Evolutionary conservation across 2,797 vertebrate genomes (phyloP), one percentile per base, ranked within the genome.

Genomic region (Philypnodon macrostomus): DNA sequence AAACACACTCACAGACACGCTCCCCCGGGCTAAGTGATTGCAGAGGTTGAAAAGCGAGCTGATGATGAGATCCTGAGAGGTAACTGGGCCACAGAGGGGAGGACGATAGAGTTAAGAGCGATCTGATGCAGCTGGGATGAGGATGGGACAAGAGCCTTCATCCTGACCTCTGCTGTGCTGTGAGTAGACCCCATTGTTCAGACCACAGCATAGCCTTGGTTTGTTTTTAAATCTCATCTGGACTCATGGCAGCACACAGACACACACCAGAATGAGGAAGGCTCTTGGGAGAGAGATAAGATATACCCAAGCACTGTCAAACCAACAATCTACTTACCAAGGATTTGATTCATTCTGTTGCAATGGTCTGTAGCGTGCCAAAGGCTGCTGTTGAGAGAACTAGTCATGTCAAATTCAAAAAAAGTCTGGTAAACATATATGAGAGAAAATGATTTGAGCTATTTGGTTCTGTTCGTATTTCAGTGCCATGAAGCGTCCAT

Each of bases 401-500:
- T 5, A 2, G 2, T 21, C 5, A n/a, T 3, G 36, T 8, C 11
- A 38, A 21, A 21, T 11, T 19, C 2, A 30, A 12, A n/a, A 11
- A 11, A 3, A 39, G 36, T 7, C 11, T 21, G n/a, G 15, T 6
- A 33, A 14, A 34, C 21, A 15, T 8, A 36, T 36, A n/a, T n/a
- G n/a, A n/a, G n/a, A n/a, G n/a, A n/a, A n/a, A n/a, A n/a, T n/a
- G n/a, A n/a, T n/a, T n/a, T n/a, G n/a, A n/a, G n/a, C 12, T 29
- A 10, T 29, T 29, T n/a, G n/a, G 27, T 29, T 14, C 32, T 33
- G 32, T 13, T 14, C 29, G 15, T n/a, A 16, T 85, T 84, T 2
- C 77, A 98, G 96, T 97, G 96, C 58, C 96, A 98, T 0, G 94
- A 98, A 75, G 94, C 94, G 0, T 92, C 92, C 0, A 85, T 98